Evolutionary conservation across 2,113 vertebrate genomes (phyloP).

Genomic region (Buteo buteo): DNA sequence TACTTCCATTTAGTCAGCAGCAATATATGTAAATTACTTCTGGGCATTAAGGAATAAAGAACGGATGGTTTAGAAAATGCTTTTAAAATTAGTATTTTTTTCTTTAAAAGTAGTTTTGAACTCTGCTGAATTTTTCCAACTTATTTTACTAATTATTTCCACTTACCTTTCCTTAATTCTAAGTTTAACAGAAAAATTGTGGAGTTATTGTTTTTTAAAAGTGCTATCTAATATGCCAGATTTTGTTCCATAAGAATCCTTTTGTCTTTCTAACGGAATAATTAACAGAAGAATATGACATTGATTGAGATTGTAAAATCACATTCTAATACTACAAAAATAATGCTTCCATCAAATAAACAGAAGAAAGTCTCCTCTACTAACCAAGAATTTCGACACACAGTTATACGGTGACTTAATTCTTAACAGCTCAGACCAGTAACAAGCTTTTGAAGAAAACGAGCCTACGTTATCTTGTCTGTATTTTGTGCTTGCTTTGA

Average conservation of each 20-base stretch:
- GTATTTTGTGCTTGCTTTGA: neutral
- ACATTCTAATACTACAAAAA: neutral
- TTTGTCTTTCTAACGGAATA: neutral
- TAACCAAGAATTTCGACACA: neutral
- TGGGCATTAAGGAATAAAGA: neutral
- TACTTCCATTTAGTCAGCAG: neutral
- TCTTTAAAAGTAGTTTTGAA: neutral
- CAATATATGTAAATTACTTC: neutral
- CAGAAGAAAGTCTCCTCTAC: neutral
- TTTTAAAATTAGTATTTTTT: neutral
- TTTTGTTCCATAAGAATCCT: neutral
- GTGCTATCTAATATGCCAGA: neutral
- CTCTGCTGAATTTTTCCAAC: neutral
- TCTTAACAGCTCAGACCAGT: neutral
- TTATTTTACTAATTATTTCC: neutral
- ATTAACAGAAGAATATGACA: neutral
- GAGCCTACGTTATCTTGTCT: fast-evolving
- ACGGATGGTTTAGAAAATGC: neutral
- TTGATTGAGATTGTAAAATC: neutral
- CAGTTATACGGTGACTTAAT: neutral
- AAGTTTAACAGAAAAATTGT: neutral
- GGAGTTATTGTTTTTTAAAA: neutral
- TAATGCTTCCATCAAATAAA: neutral
- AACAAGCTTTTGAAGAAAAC: neutral
- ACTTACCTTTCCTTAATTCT: neutral